Evolutionary conservation across 53 echinoderm and acorn worm genomes (phyloP), one percentile per base, ranked within the genome.

Genomic region (Apostichopus leukothele): DNA sequence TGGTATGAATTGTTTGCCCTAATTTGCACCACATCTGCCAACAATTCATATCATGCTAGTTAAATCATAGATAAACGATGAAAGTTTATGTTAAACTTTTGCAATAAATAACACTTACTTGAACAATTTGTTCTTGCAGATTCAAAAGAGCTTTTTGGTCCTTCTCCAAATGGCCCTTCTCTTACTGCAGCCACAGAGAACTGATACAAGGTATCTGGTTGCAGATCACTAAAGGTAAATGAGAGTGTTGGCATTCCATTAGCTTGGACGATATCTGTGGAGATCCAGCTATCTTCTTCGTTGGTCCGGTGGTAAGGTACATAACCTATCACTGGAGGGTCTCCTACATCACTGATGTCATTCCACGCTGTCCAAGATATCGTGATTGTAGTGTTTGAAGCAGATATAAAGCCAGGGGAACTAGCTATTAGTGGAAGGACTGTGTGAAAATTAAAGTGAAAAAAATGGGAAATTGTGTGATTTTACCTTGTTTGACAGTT

Each of bases 301-400:
- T 18, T 71, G n/a, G 1, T 71, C 71, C 71, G 71, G 71, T 71
- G 1, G 71, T 71, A 71, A 18, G 71, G n/a, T 71, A 71, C 71
- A 19, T 71, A 71, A n/a, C 71, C 71, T n/a, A 71, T 71, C 71
- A 71, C 71, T n/a, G 71, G 71, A 71, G 71, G 71, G 20, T 71
- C 71, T 71, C 71, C 71, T 71, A 6, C 6, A 19, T 71, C 71
- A 71, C 71, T 14, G 6, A 18, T 19, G 1, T 71, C 71, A 16
- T n/a, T n/a, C 71, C 71, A 71, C 1, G 71, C 71, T 18, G 6
- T 71, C 71, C 71, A 71, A 6, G 18, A n/a, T 18, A 71, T 71
- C n/a, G 71, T n/a, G 71, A 18, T 19, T 71, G 71, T 16, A 18
- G 20, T 71, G 18, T 16, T 71, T 71, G 71, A 71, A 16, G 20